Base-by-base conservation (phyloP, 1,140 invertebrate species). In the Trichogramma pretiosum region DNA sequence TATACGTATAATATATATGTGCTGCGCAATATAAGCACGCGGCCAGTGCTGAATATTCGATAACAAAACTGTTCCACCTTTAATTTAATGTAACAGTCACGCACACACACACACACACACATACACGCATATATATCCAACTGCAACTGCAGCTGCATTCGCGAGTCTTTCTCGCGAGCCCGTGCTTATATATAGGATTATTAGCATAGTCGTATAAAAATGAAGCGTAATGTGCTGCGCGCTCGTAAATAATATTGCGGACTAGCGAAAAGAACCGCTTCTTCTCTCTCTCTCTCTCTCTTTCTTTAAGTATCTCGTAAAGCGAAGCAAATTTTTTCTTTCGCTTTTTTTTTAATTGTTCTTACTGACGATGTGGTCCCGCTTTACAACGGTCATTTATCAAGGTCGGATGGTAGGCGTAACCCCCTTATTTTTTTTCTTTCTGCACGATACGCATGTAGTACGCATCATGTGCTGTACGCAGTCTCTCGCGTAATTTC, bases 121-220 rank as follows among this genome's bases (percentile, higher is more conserved):
- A 45, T 35, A 36, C 44, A 33, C 42, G 50, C 47, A 50, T n/a
- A n/a, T n/a, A n/a, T n/a, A n/a, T n/a, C n/a, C n/a, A n/a, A n/a
- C n/a, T n/a, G n/a, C n/a, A n/a, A n/a, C n/a, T n/a, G n/a, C n/a
- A n/a, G n/a, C n/a, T n/a, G n/a, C n/a, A n/a, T n/a, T n/a, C n/a
- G n/a, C n/a, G n/a, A n/a, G n/a, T n/a, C n/a, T n/a, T n/a, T n/a
- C n/a, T n/a, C 50, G 63, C 64, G 65, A 64, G 60, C 58, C 50
- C 51, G 55, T 39, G 24, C 48, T 44, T 39, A 30, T 46, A 60
- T 56, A n/a, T n/a, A n/a, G n/a, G n/a, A 67, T 67, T 70, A 70
- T 70, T 68, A 70, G 63, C 66, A 67, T 67, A 64, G 13, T 7
- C 56, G 61, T 68, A 66, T 67, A 70, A 68, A 68, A 70, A 65